Percentiles rank a stretch among this genome's conserved stretches.
phyloP scores from a whole-genome alignment of 2,113 vertebrate species.

The Lepus americanus region DNA sequence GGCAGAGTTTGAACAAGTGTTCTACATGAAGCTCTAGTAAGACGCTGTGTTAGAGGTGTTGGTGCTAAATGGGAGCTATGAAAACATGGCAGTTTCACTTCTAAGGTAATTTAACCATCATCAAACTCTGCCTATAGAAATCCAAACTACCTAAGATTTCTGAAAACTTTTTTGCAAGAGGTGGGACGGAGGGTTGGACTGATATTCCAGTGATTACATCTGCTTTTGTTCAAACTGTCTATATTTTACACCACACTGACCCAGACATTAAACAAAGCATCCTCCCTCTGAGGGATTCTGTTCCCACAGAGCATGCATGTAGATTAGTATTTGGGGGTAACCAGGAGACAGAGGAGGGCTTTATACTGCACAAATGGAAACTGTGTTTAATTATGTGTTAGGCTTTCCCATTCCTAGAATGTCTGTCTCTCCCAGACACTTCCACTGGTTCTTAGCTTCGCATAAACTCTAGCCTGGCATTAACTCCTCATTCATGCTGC shows the following conservation, averaged over 20 bases:
- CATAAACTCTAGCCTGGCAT: too few relatives aligned
- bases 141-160: neutral
- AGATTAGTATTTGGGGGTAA: neutral
- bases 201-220: neutral
- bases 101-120: neutral
- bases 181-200: neutral
- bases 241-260: neutral
- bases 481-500: neutral
- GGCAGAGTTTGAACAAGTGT: neutral
- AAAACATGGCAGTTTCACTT: neutral
- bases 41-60: too few relatives aligned
- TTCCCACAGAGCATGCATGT: neutral
- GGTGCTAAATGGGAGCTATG: too few relatives aligned
- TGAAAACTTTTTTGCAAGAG: neutral
- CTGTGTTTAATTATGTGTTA: neutral
- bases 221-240: neutral
- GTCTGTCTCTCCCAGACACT: neutral
- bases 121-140: neutral
- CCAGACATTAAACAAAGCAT: neutral
- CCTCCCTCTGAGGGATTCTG: neutral
- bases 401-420: neutral
- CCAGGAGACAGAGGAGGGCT: neutral
- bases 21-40: neutral
- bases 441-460: neutral
- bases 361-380: neutral